A percentile compares a stretch with the other conserved stretches of the same genome.
Evolutionary conservation across 1,140 invertebrate genomes (phyloP).

Genomic region (Plodia interpunctella): DNA sequence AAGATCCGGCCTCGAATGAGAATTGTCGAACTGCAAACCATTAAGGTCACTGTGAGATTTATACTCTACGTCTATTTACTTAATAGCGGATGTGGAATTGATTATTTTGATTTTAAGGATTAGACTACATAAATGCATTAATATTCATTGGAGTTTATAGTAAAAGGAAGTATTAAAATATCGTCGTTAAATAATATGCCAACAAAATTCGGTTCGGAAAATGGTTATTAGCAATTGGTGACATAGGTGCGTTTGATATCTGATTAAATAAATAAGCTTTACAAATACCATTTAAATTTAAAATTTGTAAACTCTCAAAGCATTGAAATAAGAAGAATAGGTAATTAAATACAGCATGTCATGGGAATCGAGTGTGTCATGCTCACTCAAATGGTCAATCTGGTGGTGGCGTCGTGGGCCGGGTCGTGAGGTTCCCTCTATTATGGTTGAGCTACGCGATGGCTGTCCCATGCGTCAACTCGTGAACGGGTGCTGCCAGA

Average conservation of each 20-base stretch:
- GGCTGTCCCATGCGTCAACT: too few species aligned
- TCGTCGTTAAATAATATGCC: not conserved
- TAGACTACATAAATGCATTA: not conserved
- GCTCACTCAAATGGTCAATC: too few species aligned
- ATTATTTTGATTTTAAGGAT: not conserved
- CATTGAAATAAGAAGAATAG: not conserved
- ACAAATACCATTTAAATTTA: not conserved
- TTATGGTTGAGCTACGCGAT: too few species aligned
- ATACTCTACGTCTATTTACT: not conserved
- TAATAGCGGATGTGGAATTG: not conserved
- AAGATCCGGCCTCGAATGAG: conserved; percentile 64
- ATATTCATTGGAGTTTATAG: not conserved
- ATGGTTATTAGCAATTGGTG: not conserved
- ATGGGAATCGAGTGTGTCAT: too few species aligned
- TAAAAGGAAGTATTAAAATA: not conserved
- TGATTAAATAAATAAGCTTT: too few species aligned
- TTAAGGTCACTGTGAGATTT: conserved; percentile 3
- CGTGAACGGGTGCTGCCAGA: too few species aligned
- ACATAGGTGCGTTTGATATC: not conserved
- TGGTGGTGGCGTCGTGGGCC: too few species aligned
- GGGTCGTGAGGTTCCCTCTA: too few species aligned
- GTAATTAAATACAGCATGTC: not conserved
- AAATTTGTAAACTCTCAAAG: not conserved
- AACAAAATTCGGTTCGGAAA: not conserved
- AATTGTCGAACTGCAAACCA: conserved; percentile 58